Base-by-base conservation (phyloP, 2,113 vertebrate species). In the Passer montanus region DNA sequence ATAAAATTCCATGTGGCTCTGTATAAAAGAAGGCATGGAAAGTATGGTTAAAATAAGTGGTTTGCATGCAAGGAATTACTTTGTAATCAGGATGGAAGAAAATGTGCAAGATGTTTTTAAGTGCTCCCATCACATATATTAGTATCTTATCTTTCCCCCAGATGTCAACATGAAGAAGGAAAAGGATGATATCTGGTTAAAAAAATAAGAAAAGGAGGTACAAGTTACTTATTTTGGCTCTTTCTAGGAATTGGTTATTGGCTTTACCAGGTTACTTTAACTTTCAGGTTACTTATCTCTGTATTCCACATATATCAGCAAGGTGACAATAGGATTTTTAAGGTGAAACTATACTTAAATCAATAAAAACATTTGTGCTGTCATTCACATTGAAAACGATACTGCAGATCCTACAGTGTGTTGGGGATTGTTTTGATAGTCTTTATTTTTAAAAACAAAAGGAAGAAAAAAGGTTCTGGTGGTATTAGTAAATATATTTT, bases 81-180 rank as follows among this genome's bases (percentile, higher is more conserved):
- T 59, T 4, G 1, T 63, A 78, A 80, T 27, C 17, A 66, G 13
- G 7, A 33, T 52, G 1, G 21, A 43, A 53, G 49, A 43, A 77
- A 84, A 15, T 4, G 5, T 74, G 9, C 11, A 53, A 47, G 35
- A 26, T 68, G 11, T 27, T 53, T 0, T 46, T 78, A 37, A 6
- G 8, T 78, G 9, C 82, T 83, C 43, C 55, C 18, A 13, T 82
- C 12, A 4, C 31, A 12, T 63, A 9, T 18, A 26, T 9, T 26
- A 43, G 15, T n/a, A 10, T 22, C 0, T 26, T 28, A 27, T n/a
- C n/a, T 49, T 30, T 2, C 2, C 4, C 9, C 35, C 26, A 56
- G 21, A 7, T 6, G n/a, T 53, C 18, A 89, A 3, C 53, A 26
- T 50, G 26, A 83, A 22, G 26, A 59, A 86, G 13, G 21, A 47